These are phyloP conservation scores for Bellardia bayeri DNA, from an alignment of 2,888 invertebrate genomes.

Conservation along the genomic window DNA sequence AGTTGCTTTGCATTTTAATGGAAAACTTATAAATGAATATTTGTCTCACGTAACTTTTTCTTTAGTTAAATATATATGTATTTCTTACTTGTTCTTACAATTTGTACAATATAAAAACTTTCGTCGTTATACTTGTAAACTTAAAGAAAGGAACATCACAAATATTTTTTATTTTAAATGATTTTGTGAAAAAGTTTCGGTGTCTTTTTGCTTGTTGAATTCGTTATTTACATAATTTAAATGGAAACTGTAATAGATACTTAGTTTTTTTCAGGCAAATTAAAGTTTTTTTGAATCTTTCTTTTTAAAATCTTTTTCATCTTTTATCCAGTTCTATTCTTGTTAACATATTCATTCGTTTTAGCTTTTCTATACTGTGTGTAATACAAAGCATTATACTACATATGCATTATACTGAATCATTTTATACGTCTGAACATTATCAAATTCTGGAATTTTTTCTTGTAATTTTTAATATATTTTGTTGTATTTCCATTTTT, in stretches of 20 bases:
- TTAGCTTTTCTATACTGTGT: background rate
- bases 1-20: background rate
- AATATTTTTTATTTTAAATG: background rate
- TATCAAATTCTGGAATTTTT: background rate
- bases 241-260: background rate
- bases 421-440: background rate
- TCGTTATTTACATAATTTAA: slow-evolving; percentile 26
- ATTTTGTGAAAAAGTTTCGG: background rate
- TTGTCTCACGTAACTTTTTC: background rate
- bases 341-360: background rate
- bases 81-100: background rate
- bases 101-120: slow-evolving; percentile 14
- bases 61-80: background rate
- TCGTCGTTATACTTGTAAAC: background rate
- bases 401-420: background rate
- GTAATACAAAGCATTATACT: background rate
- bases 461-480: background rate
- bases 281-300: no score
- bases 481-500: background rate
- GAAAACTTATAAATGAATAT: slow-evolving; percentile 7
- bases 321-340: no score
- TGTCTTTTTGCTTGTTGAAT: slow-evolving; percentile 6
- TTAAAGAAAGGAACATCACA: background rate
- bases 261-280: no score
- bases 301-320: no score